Evolutionary conservation across 2,797 vertebrate species (phyloP), one percentile per base, ranked within the genome.

Genomic region (Dryobates pubescens): DNA sequence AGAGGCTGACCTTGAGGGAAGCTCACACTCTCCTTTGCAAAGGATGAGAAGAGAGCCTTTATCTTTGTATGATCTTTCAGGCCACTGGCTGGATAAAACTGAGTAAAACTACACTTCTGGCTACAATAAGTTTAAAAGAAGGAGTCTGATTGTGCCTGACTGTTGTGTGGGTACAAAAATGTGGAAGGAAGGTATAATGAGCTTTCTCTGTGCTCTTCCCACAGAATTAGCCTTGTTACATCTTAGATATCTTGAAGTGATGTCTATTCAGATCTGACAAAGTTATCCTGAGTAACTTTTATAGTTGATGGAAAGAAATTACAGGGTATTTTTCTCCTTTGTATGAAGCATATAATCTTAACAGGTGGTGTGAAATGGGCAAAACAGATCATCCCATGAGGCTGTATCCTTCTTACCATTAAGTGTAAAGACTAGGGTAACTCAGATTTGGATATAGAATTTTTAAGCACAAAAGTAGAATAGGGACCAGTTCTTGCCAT

Each of bases 101-200:
- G 30, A 10, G 8, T 59, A 80, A 80, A 92, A 65, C 13, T 24
- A 22, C 32, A n/a, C 8, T 85, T 92, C n/a, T 83, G n/a, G 32
- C 7, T 87, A 81, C 82, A 94, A 87, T 27, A 74, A 19, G 62
- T 90, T 88, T 73, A n/a, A 54, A 82, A 88, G 53, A 78, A 67
- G 7, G 18, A 65, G 10, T 73, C 29, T 91, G 45, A 64, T 74
- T 82, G 10, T 76, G 13, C 13, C 43, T 74, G 13, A 13, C 17
- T 63, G 26, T 77, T 87, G n/a, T 90, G 82, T 87, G 67, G 65
- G 56, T 89, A 89, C 29, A 89, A 79, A 79, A 94, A 81, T 27
- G 51, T 81, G n/a, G 26, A 82, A 38, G 47, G 59, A 81, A 87
- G 56, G 14, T 18, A 69, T 59, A 69, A 92, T 34, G 20, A 32